A percentile compares a stretch with the other conserved stretches of the same genome.
phyloP scores from a whole-genome alignment of 2,888 invertebrate species.

The Smittia aterrima region DNA sequence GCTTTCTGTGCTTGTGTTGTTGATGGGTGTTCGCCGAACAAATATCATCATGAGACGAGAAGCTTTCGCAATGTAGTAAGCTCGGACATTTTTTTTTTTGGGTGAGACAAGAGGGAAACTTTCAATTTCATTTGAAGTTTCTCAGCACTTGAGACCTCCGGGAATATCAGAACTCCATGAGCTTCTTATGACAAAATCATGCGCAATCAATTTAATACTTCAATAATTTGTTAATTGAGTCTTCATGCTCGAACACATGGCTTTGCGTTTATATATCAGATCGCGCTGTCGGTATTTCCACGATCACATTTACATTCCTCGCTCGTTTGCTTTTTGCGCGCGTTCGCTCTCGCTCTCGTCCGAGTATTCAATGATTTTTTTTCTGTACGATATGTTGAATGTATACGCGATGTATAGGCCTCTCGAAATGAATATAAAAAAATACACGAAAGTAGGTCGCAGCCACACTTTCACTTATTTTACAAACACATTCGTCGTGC shows the following conservation, averaged over 20 bases:
- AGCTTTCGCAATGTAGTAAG: neutral
- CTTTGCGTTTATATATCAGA: conserved; percentile 4
- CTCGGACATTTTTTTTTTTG: neutral
- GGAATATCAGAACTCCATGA: neutral
- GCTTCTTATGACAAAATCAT: neutral
- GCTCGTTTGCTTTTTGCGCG: conserved; percentile 21
- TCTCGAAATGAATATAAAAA: conserved; percentile 34
- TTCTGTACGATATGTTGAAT: neutral
- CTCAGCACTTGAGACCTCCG: neutral
- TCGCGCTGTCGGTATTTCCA: neutral
- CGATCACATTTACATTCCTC: conserved; percentile 6
- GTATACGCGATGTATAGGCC: conserved; percentile 28
- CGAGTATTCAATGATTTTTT: conserved; percentile 17
- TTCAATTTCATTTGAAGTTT: neutral
- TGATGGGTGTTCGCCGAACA: neutral
- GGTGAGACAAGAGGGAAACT: neutral
- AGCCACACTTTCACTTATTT: conserved; percentile 84
- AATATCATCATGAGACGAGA: neutral
- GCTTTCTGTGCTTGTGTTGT: neutral
- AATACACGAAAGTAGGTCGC: conserved; percentile 85
- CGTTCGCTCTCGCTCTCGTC: conserved; percentile 5
- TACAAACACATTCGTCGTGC: conserved; percentile 48
- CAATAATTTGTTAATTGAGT: conserved; percentile 33
- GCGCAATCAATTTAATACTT: conserved; percentile 23
- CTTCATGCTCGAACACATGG: conserved; percentile 27